A percentile compares a stretch with the other conserved stretches of the same genome.
phyloP scores from a whole-genome alignment of 2,113 vertebrate species.

The Myodes glareolus region DNA sequence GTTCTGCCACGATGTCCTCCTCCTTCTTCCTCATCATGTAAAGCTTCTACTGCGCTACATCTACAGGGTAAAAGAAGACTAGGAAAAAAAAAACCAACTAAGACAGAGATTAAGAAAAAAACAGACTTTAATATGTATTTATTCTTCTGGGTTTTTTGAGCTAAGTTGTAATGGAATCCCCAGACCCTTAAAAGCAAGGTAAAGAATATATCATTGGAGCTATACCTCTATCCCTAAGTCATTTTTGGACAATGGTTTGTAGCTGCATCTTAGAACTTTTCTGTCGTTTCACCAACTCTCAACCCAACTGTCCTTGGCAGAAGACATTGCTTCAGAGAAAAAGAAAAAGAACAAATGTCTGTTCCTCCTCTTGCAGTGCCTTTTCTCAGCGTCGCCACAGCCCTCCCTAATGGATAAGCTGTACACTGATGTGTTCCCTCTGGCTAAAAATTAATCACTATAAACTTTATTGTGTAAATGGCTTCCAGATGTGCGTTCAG shows the following conservation, averaged over 20 bases:
- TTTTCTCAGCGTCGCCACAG: neutral
- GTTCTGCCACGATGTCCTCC: neutral
- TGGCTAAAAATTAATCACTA: neutral
- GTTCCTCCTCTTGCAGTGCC: neutral
- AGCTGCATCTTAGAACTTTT: neutral
- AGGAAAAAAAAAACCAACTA: neutral
- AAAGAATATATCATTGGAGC: neutral
- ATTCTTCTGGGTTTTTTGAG: neutral
- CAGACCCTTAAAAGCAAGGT: fast-evolving
- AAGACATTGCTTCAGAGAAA: neutral
- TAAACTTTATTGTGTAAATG: neutral
- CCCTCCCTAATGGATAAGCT: neutral
- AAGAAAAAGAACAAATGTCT: neutral
- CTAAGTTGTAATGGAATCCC: neutral
- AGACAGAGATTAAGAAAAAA: neutral
- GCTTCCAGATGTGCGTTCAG: neutral
- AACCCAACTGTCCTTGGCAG: neutral
- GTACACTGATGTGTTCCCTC: neutral
- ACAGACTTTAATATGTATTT: neutral
- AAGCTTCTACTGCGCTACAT: neutral
- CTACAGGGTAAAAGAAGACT: neutral
- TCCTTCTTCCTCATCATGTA: neutral
- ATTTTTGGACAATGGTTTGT: neutral
- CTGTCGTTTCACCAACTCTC: neutral
- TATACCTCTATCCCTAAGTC: fast-evolving